These are phyloP conservation scores for Dasyurus viverrinus DNA, from an alignment of 2,113 vertebrate species.

Conservation along the genomic window DNA sequence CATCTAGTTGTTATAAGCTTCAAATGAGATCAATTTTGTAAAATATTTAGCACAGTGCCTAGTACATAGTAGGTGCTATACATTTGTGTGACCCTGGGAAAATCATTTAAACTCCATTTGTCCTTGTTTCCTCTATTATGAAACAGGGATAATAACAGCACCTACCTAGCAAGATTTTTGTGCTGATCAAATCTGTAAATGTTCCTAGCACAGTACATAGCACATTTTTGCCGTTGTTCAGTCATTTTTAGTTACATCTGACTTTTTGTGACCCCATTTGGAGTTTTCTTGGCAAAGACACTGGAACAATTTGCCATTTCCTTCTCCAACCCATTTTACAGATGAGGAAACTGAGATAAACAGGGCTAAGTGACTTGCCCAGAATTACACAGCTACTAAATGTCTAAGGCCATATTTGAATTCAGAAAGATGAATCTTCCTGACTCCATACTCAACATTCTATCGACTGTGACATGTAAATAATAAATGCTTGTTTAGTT, in stretches of 20 bases:
- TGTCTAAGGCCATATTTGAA: neutral
- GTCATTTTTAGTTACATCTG: too few species aligned
- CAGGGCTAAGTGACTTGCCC: neutral
- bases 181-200: neutral
- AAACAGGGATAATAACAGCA: too few species aligned
- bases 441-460: too few species aligned
- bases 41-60: neutral
- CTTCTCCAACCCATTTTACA: neutral
- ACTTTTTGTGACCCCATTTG: too few species aligned
- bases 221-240: too few species aligned
- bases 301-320: neutral
- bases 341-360: neutral
- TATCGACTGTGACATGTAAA: neutral
- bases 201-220: neutral
- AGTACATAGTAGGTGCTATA: neutral
- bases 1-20: too few species aligned
- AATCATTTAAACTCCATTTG: too few species aligned
- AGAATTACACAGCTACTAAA: neutral
- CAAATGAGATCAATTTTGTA: too few species aligned
- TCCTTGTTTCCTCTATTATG: too few species aligned
- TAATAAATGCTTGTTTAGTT: neutral
- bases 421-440: too few species aligned
- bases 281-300: too few species aligned
- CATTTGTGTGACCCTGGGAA: neutral
- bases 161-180: neutral